phyloP scores from a whole-genome alignment of 2,797 vertebrate genomes.

The Myripristis murdjan region DNA sequence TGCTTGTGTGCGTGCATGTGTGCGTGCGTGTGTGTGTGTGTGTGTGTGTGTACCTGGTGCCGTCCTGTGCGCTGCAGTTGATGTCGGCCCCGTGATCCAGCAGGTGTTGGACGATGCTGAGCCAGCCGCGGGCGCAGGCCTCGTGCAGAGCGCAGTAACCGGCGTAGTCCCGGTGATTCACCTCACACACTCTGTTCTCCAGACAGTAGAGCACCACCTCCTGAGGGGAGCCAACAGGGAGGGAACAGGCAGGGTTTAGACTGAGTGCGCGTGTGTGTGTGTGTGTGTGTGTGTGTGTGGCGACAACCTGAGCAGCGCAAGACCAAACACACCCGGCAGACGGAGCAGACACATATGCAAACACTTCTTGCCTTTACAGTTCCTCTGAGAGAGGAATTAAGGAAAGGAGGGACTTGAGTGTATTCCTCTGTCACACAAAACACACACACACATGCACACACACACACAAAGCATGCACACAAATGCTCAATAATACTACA shows the following conservation, averaged over 20 bases:
- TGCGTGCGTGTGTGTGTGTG: not conserved
- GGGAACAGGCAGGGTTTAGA: conserved; percentile 36
- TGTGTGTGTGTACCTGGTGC: conserved; percentile 88
- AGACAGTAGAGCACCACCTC: conserved; percentile 96
- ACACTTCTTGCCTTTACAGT: conserved; percentile 57
- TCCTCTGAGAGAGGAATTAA: conserved; percentile 66
- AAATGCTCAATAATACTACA: conserved; percentile 65
- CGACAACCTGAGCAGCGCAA: conserved; percentile 29
- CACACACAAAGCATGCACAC: conserved; percentile 45
- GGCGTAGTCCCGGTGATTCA: conserved; percentile 98
- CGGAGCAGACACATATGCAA: conserved; percentile 52
- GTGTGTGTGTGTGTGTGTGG: conserved; percentile 3
- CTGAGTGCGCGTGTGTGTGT: no score
- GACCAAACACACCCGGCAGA: conserved; percentile 45
- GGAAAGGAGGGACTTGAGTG: conserved; percentile 66
- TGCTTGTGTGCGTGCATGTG: not conserved
- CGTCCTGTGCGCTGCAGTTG: conserved; percentile 97
- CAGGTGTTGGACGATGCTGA: conserved; percentile 96
- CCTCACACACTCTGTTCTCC: conserved; percentile 97
- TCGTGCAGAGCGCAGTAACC: conserved; percentile 98
- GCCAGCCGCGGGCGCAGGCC: conserved; percentile 97
- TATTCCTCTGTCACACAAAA: conserved; percentile 55
- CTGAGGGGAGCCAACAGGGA: conserved; percentile 60
- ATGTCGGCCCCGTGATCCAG: conserved; percentile 97
- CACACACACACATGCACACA: conserved; percentile 34